Evolutionary conservation across 2,113 vertebrate species (phyloP).

Genomic region (Falco punctatus): DNA sequence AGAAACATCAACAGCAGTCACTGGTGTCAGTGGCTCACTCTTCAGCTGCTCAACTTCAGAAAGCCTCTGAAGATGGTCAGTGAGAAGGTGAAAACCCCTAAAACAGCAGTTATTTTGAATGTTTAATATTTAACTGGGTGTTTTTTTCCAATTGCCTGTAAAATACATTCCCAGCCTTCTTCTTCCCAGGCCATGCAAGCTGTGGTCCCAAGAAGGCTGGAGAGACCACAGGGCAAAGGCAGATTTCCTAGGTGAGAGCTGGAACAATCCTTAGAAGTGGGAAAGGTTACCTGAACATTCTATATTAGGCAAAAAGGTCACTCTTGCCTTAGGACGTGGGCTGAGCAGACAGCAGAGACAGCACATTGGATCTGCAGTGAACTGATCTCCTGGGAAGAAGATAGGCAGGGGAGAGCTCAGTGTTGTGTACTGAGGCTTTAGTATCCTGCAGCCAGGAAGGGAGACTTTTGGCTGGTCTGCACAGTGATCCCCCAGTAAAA

Average conservation of each 20-base stretch:
- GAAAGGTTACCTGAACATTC: background rate
- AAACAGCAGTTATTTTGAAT: background rate
- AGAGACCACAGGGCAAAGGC: background rate
- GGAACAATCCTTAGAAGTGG: background rate
- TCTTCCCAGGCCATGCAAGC: rapidly evolving
- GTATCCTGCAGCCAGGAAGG: background rate
- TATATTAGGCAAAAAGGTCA: background rate
- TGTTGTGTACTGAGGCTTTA: background rate
- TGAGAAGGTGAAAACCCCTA: background rate
- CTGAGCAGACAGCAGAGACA: background rate
- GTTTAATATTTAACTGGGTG: background rate
- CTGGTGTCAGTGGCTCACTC: background rate
- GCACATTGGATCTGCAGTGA: background rate
- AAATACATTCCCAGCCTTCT: background rate
- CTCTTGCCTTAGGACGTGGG: rapidly evolving
- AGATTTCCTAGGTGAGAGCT: background rate
- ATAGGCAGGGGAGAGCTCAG: background rate
- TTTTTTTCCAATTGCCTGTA: background rate
- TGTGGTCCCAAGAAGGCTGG: background rate
- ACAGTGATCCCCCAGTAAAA: background rate
- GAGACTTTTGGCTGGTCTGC: background rate
- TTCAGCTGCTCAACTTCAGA: background rate
- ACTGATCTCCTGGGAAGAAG: background rate
- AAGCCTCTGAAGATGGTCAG: background rate
- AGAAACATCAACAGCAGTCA: background rate